Evolutionary conservation across 1,140 invertebrate species (phyloP).

Genomic region (Halictus rubicundus): DNA sequence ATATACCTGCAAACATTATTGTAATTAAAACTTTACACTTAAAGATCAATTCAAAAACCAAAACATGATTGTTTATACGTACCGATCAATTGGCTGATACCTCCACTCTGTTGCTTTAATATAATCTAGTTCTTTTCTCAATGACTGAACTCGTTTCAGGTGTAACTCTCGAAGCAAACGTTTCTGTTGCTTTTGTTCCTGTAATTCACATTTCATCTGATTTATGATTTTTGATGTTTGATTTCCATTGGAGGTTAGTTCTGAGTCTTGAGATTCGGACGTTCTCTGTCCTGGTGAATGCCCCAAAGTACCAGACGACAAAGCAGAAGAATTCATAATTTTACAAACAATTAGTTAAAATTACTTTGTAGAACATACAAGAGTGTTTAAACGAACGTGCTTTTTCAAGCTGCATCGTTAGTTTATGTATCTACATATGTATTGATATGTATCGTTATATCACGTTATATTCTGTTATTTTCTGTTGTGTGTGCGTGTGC

Average conservation of each 20-base stretch:
- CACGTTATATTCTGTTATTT: too few relatives aligned
- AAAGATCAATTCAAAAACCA: neutral
- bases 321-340: constrained; percentile 74
- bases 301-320: constrained; percentile 72
- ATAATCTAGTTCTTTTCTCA: constrained; percentile 85
- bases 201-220: constrained; percentile 75
- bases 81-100: constrained; percentile 82
- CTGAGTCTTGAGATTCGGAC: constrained; percentile 73
- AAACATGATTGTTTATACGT: constrained; percentile 14
- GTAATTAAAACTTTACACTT: neutral
- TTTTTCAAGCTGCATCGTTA: neutral
- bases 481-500: too few relatives aligned
- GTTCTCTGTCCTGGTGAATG: constrained; percentile 71
- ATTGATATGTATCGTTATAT: too few relatives aligned
- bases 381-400: neutral
- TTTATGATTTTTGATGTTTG: constrained; percentile 73
- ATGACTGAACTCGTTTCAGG: constrained; percentile 83
- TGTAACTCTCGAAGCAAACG: constrained; percentile 79
- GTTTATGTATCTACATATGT: neutral
- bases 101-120: constrained; percentile 86
- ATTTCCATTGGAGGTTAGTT: constrained; percentile 68
- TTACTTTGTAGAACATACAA: neutral
- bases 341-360: neutral
- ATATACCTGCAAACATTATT: constrained; percentile 54
- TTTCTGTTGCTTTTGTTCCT: constrained; percentile 74